Conservation (phyloP, 2,113 vertebrate species). For the Geococcyx californianus region DNA sequence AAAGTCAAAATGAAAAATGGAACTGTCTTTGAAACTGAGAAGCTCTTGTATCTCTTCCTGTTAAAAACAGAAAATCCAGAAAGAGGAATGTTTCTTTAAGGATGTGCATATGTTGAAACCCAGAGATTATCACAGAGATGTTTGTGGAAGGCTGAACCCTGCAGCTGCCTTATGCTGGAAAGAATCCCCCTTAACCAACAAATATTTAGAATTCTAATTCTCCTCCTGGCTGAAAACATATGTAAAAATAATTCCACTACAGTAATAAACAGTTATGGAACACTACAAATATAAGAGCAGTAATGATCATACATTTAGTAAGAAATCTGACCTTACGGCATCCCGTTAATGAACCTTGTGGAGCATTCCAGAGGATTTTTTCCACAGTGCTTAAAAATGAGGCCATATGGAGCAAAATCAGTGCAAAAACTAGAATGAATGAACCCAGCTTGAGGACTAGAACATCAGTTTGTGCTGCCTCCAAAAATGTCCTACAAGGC, state of each 20-base stretch:
- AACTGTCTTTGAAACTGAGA: neutral
- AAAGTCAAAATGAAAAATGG: neutral
- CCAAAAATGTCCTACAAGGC: neutral
- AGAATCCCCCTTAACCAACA: neutral
- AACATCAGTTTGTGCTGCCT: neutral
- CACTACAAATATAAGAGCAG: neutral
- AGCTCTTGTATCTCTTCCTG: neutral
- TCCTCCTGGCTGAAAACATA: neutral
- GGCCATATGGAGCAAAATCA: neutral
- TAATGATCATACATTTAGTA: neutral
- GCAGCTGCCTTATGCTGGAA: neutral
- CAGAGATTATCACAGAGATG: neutral
- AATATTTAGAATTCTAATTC: neutral
- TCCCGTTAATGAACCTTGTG: neutral
- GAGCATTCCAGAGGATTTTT: neutral
- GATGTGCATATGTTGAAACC: neutral
- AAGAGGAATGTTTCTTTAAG: neutral
- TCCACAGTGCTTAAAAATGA: neutral
- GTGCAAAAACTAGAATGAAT: neutral
- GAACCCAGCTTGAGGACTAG: neutral
- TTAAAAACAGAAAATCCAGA: neutral
- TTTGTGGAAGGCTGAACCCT: neutral
- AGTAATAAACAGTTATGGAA: neutral
- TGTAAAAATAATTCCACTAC: neutral
- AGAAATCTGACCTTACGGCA: neutral